A percentile compares a stretch with the other conserved stretches of the same genome.
These are phyloP conservation scores for Terebella lapidaria DNA, from an alignment of 2,888 invertebrate genomes.

Conservation along the genomic window DNA sequence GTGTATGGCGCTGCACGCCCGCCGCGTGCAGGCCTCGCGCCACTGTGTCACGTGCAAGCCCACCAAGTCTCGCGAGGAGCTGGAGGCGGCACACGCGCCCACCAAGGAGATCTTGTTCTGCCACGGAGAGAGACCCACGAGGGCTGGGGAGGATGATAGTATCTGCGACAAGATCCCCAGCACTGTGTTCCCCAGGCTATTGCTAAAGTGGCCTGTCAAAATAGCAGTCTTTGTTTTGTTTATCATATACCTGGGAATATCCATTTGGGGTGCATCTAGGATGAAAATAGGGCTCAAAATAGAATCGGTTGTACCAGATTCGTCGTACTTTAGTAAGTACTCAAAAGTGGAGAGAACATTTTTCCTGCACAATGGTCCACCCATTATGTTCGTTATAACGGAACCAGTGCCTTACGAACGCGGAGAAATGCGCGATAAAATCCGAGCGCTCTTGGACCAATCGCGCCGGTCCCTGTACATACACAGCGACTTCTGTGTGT, in stretches of 20 bases:
- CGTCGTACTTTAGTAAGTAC: conserved; percentile 31
- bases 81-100: conserved; percentile 6
- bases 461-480: conserved; percentile 3
- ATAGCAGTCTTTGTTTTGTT: conserved; percentile 27
- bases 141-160: conserved; percentile 26
- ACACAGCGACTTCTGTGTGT: conserved; percentile 7
- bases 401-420: conserved; percentile 16
- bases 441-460: conserved; percentile 4
- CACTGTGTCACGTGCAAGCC: conserved; percentile 27
- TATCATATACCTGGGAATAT: conserved; percentile 29
- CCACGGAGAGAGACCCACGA: conserved; percentile 23
- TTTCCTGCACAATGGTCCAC: conserved; percentile 20
- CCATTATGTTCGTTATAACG: conserved; percentile 26
- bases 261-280: conserved; percentile 30
- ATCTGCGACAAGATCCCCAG: conserved; percentile 28
- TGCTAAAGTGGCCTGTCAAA: conserved; percentile 23
- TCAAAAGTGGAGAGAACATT: conserved; percentile 16
- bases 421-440: neutral
- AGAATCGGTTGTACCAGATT: conserved; percentile 29
- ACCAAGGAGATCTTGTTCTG: conserved; percentile 39
- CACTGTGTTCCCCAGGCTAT: conserved; percentile 24
- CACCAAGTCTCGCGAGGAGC: conserved; percentile 1
- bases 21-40: conserved; percentile 26
- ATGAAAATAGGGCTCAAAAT: conserved; percentile 33
- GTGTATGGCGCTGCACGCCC: conserved; percentile 35